Percentiles rank a stretch among this genome's conserved stretches.
Evolutionary conservation across 2,888 invertebrate genomes (phyloP).

Genomic region (Corbicula japonica): DNA sequence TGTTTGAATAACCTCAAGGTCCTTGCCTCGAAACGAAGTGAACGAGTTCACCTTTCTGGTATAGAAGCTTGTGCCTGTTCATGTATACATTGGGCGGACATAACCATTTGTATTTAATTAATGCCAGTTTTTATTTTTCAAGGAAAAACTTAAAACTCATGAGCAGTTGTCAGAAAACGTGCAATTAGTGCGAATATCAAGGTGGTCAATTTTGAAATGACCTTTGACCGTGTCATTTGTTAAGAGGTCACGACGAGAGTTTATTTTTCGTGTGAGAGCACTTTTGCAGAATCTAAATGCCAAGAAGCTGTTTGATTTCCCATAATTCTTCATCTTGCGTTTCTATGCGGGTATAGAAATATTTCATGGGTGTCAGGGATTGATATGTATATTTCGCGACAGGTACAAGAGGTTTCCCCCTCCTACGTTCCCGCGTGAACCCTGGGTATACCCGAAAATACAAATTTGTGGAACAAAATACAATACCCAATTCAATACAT

Average conservation of each 20-base stretch:
- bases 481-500: constrained; percentile 29
- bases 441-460: constrained; percentile 39
- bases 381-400: constrained; percentile 51
- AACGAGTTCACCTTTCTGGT: no score
- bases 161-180: constrained; percentile 1
- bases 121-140: background rate
- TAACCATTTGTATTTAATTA: no score
- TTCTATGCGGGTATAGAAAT: constrained; percentile 39
- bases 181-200: constrained; percentile 49
- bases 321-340: constrained; percentile 30
- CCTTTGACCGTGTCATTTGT: constrained; percentile 49
- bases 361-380: constrained; percentile 58
- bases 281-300: constrained; percentile 21
- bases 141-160: no score
- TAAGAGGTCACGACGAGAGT: constrained; percentile 48
- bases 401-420: constrained; percentile 30
- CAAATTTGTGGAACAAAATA: constrained; percentile 11
- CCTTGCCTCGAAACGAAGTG: no score
- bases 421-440: constrained; percentile 19
- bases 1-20: constrained; percentile 25
- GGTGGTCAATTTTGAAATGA: constrained; percentile 38
- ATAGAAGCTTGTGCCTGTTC: no score
- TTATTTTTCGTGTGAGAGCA: constrained; percentile 48
- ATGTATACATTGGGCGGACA: no score
- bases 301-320: constrained; percentile 50